A percentile compares a stretch with the other conserved stretches of the same genome.
These are phyloP conservation scores for Aegypius monachus DNA, from an alignment of 2,113 vertebrate genomes.

Conservation along the genomic window DNA sequence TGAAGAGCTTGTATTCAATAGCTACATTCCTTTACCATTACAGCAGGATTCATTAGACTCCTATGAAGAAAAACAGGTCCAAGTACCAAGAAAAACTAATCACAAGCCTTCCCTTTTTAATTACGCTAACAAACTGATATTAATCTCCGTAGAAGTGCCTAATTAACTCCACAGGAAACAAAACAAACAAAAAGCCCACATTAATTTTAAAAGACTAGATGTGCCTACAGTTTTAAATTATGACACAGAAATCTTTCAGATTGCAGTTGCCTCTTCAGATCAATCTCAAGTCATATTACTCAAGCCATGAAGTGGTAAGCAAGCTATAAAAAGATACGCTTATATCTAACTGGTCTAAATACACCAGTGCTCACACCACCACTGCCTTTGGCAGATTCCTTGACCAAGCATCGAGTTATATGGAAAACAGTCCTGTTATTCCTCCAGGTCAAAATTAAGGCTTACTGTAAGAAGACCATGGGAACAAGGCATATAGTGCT, in stretches of 20 bases:
- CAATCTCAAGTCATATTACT: not conserved
- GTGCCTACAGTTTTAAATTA: not conserved
- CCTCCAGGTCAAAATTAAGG: not conserved
- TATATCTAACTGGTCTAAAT: not conserved
- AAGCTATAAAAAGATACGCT: not conserved
- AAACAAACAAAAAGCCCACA: not conserved
- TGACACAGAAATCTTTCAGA: not conserved
- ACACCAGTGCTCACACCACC: not conserved
- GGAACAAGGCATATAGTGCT: not conserved
- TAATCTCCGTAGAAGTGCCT: not conserved
- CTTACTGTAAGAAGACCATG: not conserved
- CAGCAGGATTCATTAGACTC: not conserved
- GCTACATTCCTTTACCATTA: not conserved
- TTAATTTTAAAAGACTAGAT: not conserved
- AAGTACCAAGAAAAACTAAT: constrained; percentile 17
- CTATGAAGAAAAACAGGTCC: not conserved
- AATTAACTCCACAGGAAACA: not conserved
- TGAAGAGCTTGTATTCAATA: not conserved
- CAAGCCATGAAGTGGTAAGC: not conserved
- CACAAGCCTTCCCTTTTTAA: not conserved
- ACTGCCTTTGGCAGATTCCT: not conserved
- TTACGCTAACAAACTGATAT: not conserved
- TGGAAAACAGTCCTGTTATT: not conserved
- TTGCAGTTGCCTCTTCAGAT: not conserved
- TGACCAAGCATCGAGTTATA: not conserved